Conservation (phyloP, 1,140 invertebrate species). For the Zophobas morio region DNA sequence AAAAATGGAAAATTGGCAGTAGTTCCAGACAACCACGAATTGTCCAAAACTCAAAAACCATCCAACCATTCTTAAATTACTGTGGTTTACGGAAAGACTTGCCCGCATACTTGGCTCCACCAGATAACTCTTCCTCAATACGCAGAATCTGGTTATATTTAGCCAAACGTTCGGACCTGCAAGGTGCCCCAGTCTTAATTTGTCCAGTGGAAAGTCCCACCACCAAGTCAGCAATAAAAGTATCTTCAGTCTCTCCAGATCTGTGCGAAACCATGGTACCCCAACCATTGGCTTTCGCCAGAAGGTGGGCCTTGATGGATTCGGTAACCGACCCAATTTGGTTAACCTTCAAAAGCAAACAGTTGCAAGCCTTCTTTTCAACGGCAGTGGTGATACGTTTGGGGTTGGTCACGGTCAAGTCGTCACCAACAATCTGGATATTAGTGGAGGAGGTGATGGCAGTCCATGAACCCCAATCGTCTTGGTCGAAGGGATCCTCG, state of each 20-base stretch:
- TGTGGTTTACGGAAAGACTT: constrained; percentile 90
- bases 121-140: constrained; percentile 97
- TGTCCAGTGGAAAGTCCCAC: constrained; percentile 98
- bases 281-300: constrained; percentile 96
- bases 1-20: background rate
- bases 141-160: constrained; percentile 99
- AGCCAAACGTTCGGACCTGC: constrained; percentile 97
- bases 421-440: constrained; percentile 96
- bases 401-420: constrained; percentile 93
- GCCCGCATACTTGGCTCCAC: constrained; percentile 92
- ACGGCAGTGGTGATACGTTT: constrained; percentile 95
- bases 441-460: constrained; percentile 82
- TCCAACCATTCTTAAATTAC: background rate
- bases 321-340: constrained; percentile 98
- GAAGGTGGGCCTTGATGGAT: constrained; percentile 93
- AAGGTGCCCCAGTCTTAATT: constrained; percentile 98
- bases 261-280: constrained; percentile 98
- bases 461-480: constrained; percentile 96
- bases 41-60: background rate
- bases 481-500: constrained; percentile 98
- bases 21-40: background rate
- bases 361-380: constrained; percentile 98
- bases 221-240: constrained; percentile 97
- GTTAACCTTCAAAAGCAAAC: constrained; percentile 94
- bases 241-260: constrained; percentile 98